phyloP scores from a whole-genome alignment of 2,797 vertebrate species.

The Garrulus glandarius region DNA sequence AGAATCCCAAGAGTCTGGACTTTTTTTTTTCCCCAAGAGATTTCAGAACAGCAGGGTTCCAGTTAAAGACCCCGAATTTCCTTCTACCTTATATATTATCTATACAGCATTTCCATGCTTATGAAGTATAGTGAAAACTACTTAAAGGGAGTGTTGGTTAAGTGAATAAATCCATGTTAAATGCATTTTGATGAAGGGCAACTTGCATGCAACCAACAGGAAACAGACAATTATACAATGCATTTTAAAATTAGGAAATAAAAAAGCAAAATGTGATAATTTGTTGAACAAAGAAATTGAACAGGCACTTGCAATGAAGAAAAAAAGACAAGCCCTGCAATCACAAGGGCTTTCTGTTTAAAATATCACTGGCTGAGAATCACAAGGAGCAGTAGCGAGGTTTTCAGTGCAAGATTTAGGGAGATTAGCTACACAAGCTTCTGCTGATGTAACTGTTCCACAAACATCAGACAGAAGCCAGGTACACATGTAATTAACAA shows the following conservation, averaged over 20 bases:
- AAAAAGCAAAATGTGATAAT: neutral
- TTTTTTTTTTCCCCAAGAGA: slow-evolving; percentile 43
- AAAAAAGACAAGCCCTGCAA: neutral
- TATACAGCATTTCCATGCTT: slow-evolving; percentile 70
- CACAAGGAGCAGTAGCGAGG: neutral
- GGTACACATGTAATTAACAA: neutral
- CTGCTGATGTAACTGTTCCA: neutral
- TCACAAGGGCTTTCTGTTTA: neutral
- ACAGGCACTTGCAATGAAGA: neutral
- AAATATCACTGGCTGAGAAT: neutral
- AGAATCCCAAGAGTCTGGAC: slow-evolving; percentile 60
- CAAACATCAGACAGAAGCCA: neutral
- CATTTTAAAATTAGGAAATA: slow-evolving; percentile 4
- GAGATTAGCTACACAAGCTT: neutral
- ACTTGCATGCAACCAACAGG: neutral
- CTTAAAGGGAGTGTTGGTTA: slow-evolving; percentile 62
- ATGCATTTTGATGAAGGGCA: slow-evolving; percentile 27
- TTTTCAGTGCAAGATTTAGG: neutral
- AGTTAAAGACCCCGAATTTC: slow-evolving; percentile 70
- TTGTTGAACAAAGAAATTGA: neutral
- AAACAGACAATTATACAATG: slow-evolving; percentile 5
- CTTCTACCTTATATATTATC: slow-evolving; percentile 71
- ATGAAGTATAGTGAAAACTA: slow-evolving; percentile 70
- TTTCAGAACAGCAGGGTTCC: slow-evolving; percentile 69
- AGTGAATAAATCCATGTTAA: slow-evolving; percentile 62